Evolutionary conservation across 1,140 invertebrate species (phyloP), one percentile per base, ranked within the genome.

Genomic region (Schlechtendalia chinensis): DNA sequence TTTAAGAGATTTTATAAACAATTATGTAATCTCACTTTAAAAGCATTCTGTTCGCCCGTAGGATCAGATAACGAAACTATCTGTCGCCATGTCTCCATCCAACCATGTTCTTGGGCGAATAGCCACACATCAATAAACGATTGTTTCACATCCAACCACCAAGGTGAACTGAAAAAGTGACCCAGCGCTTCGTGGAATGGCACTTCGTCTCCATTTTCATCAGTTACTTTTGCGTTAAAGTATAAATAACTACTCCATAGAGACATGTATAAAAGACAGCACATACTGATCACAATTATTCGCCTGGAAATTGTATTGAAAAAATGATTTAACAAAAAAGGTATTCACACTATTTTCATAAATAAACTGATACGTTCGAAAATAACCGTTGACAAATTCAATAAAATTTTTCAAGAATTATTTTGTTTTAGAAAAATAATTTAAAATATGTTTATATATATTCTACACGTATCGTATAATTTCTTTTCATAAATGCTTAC

Each of bases 101-200:
- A 96, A 54, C 95, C 96, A 85, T 96, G 90, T 82, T 91, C 88
- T 84, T 91, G 89, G 0, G 91, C 91, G 85, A 91, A 93, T 24
- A 88, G 87, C 86, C 91, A 95, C 0, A 93, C 90, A 67, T 93
- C 91, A n/a, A 88, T 85, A 0, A 97, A 83, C 2, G 91, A 90
- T 84, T 92, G 89, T 83, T 91, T 91, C 16, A 89, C 82, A 83
- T 92, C 89, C n/a, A 87, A 83, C 90, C 91, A 92, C 83, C 91
- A 89, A 16, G 94, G 94, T 14, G 95, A 96, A 1, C 93, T 95
- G 80, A 97, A 91, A 84, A 98, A 96, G 85, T 98, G 94, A 83
- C 92, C 89, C 0, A 96, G 82, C 0, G 95, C 95, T 85, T 97
- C 96, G 75, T 94, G 90, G 10, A 96, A 85, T 80, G 94, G 94